Conservation (phyloP, 2,113 vertebrate species). For the Crocuta crocuta region DNA sequence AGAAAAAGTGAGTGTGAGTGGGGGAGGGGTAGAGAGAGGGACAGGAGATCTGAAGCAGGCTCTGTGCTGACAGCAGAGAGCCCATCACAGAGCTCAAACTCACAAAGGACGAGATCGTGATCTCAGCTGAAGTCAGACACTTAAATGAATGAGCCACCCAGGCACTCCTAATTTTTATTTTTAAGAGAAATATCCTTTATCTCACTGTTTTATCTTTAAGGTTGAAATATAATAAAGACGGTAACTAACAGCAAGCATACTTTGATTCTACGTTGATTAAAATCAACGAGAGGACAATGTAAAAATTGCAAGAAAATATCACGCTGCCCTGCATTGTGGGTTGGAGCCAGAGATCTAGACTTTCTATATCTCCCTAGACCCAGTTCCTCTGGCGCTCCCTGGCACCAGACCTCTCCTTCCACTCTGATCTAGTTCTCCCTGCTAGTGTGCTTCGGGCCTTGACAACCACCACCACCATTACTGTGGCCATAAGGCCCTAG, state of each 20-base stretch:
- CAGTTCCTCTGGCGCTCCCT: neutral
- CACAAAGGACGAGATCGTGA: neutral
- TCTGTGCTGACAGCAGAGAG: too few species aligned
- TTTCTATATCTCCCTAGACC: neutral
- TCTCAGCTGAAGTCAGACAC: neutral
- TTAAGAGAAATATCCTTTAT: neutral
- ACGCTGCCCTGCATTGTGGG: too few species aligned
- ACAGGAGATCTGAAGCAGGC: too few species aligned
- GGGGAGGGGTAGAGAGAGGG: too few species aligned
- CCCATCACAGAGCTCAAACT: neutral
- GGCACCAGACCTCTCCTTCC: rapidly evolving
- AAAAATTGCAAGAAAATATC: neutral
- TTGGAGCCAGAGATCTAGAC: neutral
- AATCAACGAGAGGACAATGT: neutral
- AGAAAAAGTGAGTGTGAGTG: too few species aligned
- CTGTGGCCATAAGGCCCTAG: rapidly evolving
- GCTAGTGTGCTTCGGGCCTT: neutral
- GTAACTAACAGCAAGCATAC: conserved; percentile 21
- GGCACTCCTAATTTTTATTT: neutral
- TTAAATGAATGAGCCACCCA: neutral
- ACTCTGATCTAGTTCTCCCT: neutral
- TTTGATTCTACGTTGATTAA: neutral
- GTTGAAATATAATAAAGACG: neutral
- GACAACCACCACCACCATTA: neutral
- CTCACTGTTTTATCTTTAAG: neutral